A percentile compares a stretch with the other conserved stretches of the same genome.
phyloP scores from a whole-genome alignment of 2,888 invertebrate species.

The Drosophila cyrtoloma region DNA sequence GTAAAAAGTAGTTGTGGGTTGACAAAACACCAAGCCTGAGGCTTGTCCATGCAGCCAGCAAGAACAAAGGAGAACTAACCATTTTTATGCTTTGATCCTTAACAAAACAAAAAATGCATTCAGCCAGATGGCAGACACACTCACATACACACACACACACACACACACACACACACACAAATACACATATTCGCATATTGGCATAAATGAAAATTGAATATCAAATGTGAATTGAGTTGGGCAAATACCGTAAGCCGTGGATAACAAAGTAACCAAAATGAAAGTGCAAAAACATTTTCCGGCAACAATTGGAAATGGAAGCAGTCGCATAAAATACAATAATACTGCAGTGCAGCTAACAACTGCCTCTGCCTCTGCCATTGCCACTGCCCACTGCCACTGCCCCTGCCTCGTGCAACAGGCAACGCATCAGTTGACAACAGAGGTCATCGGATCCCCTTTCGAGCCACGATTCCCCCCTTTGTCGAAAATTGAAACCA shows the following conservation, averaged over 20 bases:
- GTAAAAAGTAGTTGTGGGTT: neutral
- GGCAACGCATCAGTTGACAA: constrained; percentile 41
- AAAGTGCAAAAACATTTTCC: constrained; percentile 20
- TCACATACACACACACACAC: neutral
- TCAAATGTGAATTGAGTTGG: constrained; percentile 27
- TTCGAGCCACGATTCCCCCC: constrained; percentile 14
- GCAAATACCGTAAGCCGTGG: constrained; percentile 10
- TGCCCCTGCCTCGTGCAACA: constrained; percentile 34
- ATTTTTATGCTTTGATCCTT: neutral
- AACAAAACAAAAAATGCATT: neutral
- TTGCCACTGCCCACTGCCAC: neutral
- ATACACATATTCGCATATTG: too few species aligned
- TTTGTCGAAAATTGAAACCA: constrained; percentile 8
- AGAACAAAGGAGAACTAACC: neutral
- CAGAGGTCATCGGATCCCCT: constrained; percentile 21
- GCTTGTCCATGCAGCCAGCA: neutral
- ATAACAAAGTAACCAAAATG: constrained; percentile 30
- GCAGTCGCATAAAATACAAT: constrained; percentile 1
- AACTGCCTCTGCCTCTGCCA: neutral
- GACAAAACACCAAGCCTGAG: neutral
- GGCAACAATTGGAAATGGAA: constrained; percentile 11
- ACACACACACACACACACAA: neutral
- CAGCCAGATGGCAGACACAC: neutral
- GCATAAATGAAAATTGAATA: constrained; percentile 35
- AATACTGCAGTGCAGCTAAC: constrained; percentile 12